Evolutionary conservation across 2,888 invertebrate species (phyloP), one percentile per base, ranked within the genome.

Genomic region (Galerucella pusilla): DNA sequence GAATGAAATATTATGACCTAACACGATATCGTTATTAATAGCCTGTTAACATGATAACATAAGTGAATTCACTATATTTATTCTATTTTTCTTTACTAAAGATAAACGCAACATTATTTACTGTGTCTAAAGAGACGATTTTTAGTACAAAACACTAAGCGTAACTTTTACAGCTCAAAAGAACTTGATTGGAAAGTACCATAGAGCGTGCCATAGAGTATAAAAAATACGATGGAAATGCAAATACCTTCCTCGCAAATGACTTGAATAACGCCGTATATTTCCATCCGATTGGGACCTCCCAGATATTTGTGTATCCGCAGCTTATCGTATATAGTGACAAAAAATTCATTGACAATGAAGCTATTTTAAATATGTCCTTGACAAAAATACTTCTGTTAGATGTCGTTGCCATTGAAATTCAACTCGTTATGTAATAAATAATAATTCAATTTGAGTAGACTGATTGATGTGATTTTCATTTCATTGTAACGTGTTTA

Each of bases 1-100:
- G 28, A 45, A 65, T 71, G 65, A 71, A 71, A 71, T 71, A 71
- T 59, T 57, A 65, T 59, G 57, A 71, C 65, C 71, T 71, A 71
- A 65, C 71, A 71, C 71, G 71, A 35, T 57, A 71, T 59, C 45
- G 54, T 70, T 63, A 49, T 70, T 70, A 63, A 70, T 70, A 70
- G 61, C 20, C 70, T 52, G 35, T 52, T 52, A 70, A 70, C 70
- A 70, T 70, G 70, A 52, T 52, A 70, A 25, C 54, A 63, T 63
- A 70, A 70, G 63, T 63, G 52, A 70, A 70, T 46, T 35, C 49
- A 63, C 20, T 12, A 16, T 63, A 63, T 69, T 46, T 49, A 69
- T 61, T 61, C 28, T 61, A 61, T 49, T 69, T 69, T 68, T 42
- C 35, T 42, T 49, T 49, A 49, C 14, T 11, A 20, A 20, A 6